Evolutionary conservation across 2,888 invertebrate genomes (phyloP).

Genomic region (Drosophila colorata): DNA sequence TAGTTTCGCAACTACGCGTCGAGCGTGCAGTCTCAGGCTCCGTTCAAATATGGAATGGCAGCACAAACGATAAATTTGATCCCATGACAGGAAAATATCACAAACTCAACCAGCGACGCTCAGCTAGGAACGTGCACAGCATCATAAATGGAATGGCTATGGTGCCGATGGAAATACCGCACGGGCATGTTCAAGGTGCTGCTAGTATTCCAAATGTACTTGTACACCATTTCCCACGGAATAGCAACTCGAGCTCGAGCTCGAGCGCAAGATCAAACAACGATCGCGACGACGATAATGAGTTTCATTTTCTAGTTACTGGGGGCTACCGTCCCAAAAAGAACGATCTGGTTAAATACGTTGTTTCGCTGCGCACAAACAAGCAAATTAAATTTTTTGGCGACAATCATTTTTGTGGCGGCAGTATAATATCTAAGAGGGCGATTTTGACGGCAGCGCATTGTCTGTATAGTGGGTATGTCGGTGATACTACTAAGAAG

Average conservation of each 20-base stretch:
- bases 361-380: constrained; percentile 44
- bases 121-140: not conserved
- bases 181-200: not conserved
- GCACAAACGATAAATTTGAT: not conserved
- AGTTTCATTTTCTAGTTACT: constrained; percentile 60
- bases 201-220: too few species aligned
- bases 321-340: constrained; percentile 64
- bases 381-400: constrained; percentile 52
- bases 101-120: not conserved
- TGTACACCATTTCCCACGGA: not conserved
- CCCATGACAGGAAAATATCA: not conserved
- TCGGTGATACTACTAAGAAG: not conserved
- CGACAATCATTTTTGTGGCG: constrained; percentile 66
- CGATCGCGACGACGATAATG: constrained; percentile 1
- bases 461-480: constrained; percentile 50
- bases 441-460: constrained; percentile 70
- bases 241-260: too few species aligned
- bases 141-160: not conserved
- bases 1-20: constrained; percentile 3
- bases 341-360: constrained; percentile 44
- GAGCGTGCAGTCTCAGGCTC: not conserved
- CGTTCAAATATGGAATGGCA: constrained; percentile 3
- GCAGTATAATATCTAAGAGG: constrained; percentile 47
- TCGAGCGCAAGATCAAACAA: not conserved
- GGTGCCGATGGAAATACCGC: not conserved